Base-by-base conservation (phyloP, 2,113 vertebrate species). In the Oreochromis spilurus region DNA sequence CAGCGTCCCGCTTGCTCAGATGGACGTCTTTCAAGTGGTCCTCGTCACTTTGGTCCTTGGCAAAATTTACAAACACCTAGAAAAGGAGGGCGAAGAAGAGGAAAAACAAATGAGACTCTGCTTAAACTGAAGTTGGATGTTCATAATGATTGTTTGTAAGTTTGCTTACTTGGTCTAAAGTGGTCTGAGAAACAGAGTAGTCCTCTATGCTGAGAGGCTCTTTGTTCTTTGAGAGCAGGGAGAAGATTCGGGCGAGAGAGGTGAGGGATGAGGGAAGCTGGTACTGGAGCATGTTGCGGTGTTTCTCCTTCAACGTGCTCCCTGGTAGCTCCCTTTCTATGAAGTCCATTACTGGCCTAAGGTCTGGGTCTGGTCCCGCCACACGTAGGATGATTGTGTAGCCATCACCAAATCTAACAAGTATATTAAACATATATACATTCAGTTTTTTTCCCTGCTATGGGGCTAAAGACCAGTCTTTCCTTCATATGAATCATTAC, bases 11-110 rank as follows among this genome's bases (percentile, higher is more conserved):
- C 97, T 98, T 99, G 95, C 97, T 97, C 92, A 98, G 92, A 85
- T 97, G 98, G 90, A 97, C 89, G 92, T 99, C 98, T 96, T 98
- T 99, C 87, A 97, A 94, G 93, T 98, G 98, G 97, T 99, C 98
- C 12, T 99, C 98, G 0, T 99, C 98, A 45, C 97, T 99, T 99
- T 99, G 98, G 98, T 99, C 98, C 97, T 99, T 99, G 95, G 98
- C 98, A 88, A 99, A 99, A 96, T 99, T 99, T 91, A 99, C 98
- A 97, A 99, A 99, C 93, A 99, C 98, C 98, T 99, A 45, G 21
- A 21, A 38, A 89, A 91, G 87, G 77, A 91, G 86, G 77, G 78
- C 90, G 82, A 93, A 87, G 26, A 57, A 40, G 58, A 54, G 17
- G 6, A 70, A 54, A 82, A 84, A 31, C 5, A 31, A 65, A 53